Evolutionary conservation across 1,140 invertebrate species (phyloP), one percentile per base, ranked within the genome.

Genomic region (Drosophila kohkoa): DNA sequence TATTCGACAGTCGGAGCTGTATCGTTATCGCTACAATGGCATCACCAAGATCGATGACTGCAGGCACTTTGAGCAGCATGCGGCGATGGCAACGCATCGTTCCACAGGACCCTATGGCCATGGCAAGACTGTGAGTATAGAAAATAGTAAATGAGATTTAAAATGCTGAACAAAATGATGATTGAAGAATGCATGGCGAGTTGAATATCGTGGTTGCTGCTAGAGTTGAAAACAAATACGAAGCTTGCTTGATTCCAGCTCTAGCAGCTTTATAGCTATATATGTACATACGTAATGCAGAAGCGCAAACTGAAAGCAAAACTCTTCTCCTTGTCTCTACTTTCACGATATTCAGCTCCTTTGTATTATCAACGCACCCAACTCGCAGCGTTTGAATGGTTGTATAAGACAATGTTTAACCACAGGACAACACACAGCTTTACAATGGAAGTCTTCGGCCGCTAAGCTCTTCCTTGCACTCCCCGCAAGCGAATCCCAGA

Each of bases 21-120:
- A 96, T 82, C 95, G 96, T 69, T 98, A 98, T 93, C 94, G 97
- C 13, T 95, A 96, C 80, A 95, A 96, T 70, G 97, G 97, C 11
- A 94, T 98, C 46, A 96, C 96, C 4, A 94, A 95, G 54, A 94
- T 96, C 16, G 96, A 97, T 83, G 96, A 97, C 89, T 96, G 96
- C 79, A 94, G 95, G 41, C 96, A 97, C 93, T 97, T 96, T 91
- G 96, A 97, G 86, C 96, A 97, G 92, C 95, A 95, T 86, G 94
- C 94, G 1, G 93, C 94, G n/a, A 93, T 91, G 73, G 91, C 94
- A 48, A 85, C 90, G 46, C 79, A 90, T 74, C 83, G 81, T 30
- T 74, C 91, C 7, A 83, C 90, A 1, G 90, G 88, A 54, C 91
- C 92, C 1, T 92, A 92, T 59, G 92, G 92, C 1, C 92, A 93